These are phyloP conservation scores for Trypoxylus dichotomus DNA, from an alignment of 1,140 invertebrate species.

Conservation along the genomic window DNA sequence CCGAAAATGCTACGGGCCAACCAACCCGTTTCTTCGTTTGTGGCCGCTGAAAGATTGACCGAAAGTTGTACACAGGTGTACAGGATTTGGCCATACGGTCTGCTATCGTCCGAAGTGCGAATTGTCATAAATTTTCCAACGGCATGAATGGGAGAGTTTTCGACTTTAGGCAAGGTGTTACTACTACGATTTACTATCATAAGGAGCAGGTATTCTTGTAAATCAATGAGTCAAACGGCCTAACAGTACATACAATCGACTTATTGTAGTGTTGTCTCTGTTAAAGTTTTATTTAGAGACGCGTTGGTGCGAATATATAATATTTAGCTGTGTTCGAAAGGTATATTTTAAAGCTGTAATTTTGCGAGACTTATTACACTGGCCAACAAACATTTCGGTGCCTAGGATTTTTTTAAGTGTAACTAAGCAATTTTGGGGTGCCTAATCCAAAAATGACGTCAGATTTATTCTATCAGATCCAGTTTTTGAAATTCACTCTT, in stretches of 20 bases:
- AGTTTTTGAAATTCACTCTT: no score
- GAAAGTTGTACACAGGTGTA: not conserved
- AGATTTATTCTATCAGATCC: no score
- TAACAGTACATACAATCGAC: not conserved
- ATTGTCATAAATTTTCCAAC: constrained; percentile 18
- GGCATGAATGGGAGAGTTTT: constrained; percentile 1
- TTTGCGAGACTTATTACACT: no score
- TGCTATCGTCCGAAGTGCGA: constrained; percentile 23
- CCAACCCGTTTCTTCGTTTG: not conserved
- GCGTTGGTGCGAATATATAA: no score
- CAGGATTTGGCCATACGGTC: not conserved
- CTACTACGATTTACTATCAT: not conserved
- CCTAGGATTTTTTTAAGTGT: no score
- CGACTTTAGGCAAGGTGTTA: not conserved
- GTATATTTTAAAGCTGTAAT: no score
- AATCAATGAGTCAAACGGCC: not conserved
- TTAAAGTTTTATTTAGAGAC: not conserved
- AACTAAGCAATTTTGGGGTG: no score
- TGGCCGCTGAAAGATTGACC: not conserved
- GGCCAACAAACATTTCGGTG: no score
- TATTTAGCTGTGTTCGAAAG: no score
- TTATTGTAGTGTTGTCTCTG: not conserved
- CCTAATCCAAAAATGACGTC: no score
- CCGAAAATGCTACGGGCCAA: not conserved
- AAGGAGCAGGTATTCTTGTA: not conserved